These are phyloP conservation scores for Cylindroiulus punctatus DNA, from an alignment of 2,888 invertebrate species.

Conservation along the genomic window DNA sequence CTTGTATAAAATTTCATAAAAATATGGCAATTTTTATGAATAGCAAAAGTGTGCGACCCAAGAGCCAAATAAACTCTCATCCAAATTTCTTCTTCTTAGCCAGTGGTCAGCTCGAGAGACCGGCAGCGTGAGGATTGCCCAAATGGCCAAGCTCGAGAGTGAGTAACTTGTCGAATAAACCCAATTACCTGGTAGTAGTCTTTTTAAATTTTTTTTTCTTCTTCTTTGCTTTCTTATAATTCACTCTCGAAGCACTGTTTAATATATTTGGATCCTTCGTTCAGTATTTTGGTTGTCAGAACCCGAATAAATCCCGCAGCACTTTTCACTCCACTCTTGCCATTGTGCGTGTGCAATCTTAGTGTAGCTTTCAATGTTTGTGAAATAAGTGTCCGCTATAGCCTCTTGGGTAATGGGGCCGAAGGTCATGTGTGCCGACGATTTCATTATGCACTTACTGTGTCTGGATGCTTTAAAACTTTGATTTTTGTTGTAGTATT, in stretches of 20 bases:
- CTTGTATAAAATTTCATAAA: background rate
- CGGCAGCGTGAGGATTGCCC: conserved; percentile 42
- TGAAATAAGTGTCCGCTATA: background rate
- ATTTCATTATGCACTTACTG: background rate
- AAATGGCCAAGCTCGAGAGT: conserved; percentile 38
- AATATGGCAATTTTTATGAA: background rate
- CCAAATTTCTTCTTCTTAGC: conserved; percentile 31
- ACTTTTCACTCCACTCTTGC: conserved; percentile 28
- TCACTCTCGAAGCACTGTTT: conserved; percentile 38
- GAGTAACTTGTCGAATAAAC: background rate
- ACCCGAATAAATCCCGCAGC: background rate
- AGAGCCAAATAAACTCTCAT: conserved; percentile 34
- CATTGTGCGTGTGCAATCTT: background rate
- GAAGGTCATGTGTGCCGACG: background rate
- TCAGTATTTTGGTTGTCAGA: conserved; percentile 20
- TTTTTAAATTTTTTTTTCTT: background rate
- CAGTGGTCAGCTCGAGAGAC: conserved; percentile 14
- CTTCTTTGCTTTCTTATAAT: background rate
- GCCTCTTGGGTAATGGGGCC: conserved; percentile 22
- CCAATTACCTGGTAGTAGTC: conserved; percentile 24
- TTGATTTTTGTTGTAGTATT: no score
- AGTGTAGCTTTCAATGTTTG: background rate
- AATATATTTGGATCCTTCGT: background rate
- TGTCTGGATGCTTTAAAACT: no score
- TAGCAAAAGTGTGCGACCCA: background rate